A percentile compares a stretch with the other conserved stretches of the same genome.
phyloP scores from a whole-genome alignment of 1,140 invertebrate genomes.

The Cyclina sinensis region DNA sequence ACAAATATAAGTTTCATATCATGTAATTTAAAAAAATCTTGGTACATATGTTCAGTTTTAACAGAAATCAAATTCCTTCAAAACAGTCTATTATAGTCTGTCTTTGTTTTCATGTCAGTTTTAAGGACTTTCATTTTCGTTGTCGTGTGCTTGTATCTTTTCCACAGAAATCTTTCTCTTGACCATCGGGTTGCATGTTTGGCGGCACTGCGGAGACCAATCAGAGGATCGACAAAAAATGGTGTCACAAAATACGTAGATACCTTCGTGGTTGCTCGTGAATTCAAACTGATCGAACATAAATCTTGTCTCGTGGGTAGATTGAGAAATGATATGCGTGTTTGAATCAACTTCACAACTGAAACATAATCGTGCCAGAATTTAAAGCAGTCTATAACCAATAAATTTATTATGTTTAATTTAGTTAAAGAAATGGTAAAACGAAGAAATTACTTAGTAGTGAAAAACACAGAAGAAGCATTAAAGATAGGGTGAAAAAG shows the following conservation, averaged over 20 bases:
- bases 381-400: too few relatives aligned
- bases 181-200: slow-evolving; percentile 48
- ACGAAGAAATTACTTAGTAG: too few relatives aligned
- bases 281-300: slow-evolving; percentile 70
- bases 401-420: background rate
- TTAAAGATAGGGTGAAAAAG: too few relatives aligned
- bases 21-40: too few relatives aligned
- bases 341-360: slow-evolving; percentile 67
- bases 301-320: slow-evolving; percentile 69
- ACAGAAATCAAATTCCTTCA: too few relatives aligned
- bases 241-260: slow-evolving; percentile 66
- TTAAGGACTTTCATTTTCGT: too few relatives aligned
- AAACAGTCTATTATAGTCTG: too few relatives aligned
- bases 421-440: background rate
- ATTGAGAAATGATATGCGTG: slow-evolving; percentile 62
- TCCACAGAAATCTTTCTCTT: slow-evolving; percentile 1
- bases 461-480: too few relatives aligned
- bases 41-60: too few relatives aligned
- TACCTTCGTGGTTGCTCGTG: slow-evolving; percentile 41
- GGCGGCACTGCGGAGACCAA: slow-evolving; percentile 49
- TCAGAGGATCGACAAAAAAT: slow-evolving; percentile 62
- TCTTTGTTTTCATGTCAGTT: too few relatives aligned
- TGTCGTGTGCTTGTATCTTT: background rate
- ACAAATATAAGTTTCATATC: too few relatives aligned
- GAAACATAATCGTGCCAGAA: background rate